Percentiles rank a stretch among this genome's conserved stretches.
Conservation (phyloP, 2,888 invertebrate genomes). For the Lasioglossum villosulum region DNA sequence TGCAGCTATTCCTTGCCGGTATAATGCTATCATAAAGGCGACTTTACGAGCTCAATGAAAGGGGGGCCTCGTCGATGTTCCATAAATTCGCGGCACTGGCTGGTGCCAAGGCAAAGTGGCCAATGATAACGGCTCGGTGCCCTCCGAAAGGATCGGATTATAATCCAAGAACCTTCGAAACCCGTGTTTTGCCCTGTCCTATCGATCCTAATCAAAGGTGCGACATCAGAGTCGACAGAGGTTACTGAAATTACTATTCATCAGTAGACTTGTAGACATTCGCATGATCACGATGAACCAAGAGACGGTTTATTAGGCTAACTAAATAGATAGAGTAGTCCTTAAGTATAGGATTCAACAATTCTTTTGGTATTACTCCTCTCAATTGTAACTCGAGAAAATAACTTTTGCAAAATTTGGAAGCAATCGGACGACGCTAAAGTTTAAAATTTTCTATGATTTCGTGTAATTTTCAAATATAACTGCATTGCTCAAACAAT, state of each 20-base stretch:
- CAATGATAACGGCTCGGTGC: constrained; percentile 31
- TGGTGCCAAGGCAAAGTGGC: constrained; percentile 38
- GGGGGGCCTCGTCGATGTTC: constrained; percentile 49
- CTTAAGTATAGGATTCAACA: no score
- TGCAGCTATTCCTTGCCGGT: constrained; percentile 35
- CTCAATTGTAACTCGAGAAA: no score
- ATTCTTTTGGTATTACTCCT: no score
- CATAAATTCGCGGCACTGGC: constrained; percentile 51
- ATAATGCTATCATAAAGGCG: constrained; percentile 59
- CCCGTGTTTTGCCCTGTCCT: neutral
- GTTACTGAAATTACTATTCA: neutral
- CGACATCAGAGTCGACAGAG: neutral
- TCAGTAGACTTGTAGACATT: neutral
- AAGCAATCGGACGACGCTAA: no score
- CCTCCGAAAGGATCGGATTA: constrained; percentile 20
- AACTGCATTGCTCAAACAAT: no score
- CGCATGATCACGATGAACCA: neutral
- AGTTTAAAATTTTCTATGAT: no score
- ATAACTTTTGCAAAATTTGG: no score
- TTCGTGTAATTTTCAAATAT: no score
- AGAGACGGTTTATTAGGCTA: neutral
- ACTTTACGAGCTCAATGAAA: constrained; percentile 59
- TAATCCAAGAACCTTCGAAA: constrained; percentile 18
- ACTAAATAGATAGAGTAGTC: neutral
- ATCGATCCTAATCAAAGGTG: constrained; percentile 12